Evolutionary conservation across 2,888 invertebrate species (phyloP), one percentile per base, ranked within the genome.

Genomic region (Tanytarsus gracilentus): DNA sequence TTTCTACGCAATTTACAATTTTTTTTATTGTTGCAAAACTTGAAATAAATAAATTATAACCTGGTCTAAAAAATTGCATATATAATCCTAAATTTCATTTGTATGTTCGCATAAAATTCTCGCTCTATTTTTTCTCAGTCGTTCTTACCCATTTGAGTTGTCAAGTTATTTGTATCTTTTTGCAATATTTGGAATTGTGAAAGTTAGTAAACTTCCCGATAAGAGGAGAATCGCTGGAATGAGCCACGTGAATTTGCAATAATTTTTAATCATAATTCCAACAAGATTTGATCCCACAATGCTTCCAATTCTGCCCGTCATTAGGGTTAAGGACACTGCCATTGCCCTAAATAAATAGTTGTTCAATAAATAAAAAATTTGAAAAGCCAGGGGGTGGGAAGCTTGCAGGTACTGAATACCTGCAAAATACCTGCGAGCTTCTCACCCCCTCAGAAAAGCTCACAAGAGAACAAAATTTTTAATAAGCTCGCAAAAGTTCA

Each of bases 401-500:
- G 33, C 33, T 33, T 33, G 33, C 33, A 33, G n/a, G n/a, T n/a
- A n/a, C n/a, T n/a, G n/a, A n/a, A n/a, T n/a, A 33, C 9, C 33
- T 11, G 9, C 11, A 33, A 33, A 5, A 33, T 4, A 4, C n/a
- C n/a, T 33, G 3, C 33, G 33, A 33, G 29, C n/a, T n/a, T n/a
- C n/a, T n/a, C n/a, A n/a, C n/a, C n/a, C n/a, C n/a, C n/a, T n/a
- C n/a, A 29, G 9, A 29, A 9, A 29, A 29, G 33, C n/a, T 3
- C n/a, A 29, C 14, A 18, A 33, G 8, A 18, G 18, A 26, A 53
- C 16, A 21, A 23, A 49, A 29, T 33, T 11, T 53, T 3, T 14
- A 75, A 65, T 61, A 74, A 74, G 0, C 75, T 75, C 6, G 75
- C 75, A 74, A 74, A 75, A 2, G 74, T 75, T 62, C 75, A 75